A percentile compares a stretch with the other conserved stretches of the same genome.
These are phyloP conservation scores for Ephestia elutella DNA, from an alignment of 1,140 invertebrate species.

Conservation along the genomic window DNA sequence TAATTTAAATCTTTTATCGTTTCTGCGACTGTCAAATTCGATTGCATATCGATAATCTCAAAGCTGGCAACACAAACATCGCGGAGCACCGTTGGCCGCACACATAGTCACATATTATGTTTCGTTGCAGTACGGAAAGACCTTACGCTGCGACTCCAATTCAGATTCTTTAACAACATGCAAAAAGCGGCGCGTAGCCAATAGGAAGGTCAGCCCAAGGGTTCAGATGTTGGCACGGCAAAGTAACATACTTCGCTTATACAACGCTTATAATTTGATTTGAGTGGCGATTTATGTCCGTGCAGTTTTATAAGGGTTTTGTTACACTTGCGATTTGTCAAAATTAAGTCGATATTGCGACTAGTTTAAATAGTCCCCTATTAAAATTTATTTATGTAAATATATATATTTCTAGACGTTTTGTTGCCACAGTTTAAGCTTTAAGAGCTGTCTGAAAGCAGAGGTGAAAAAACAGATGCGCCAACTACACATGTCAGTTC, in stretches of 20 bases:
- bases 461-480: not conserved
- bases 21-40: not conserved
- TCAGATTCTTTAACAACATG: slow-evolving; percentile 94
- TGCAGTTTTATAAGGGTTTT: slow-evolving; percentile 47
- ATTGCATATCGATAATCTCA: not conserved
- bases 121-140: slow-evolving; percentile 91
- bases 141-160: slow-evolving; percentile 91
- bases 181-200: slow-evolving; percentile 88
- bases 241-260: slow-evolving; percentile 71
- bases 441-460: too few species aligned
- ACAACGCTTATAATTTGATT: slow-evolving; percentile 52
- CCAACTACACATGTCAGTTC: too few species aligned
- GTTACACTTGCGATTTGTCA: not conserved
- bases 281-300: slow-evolving; percentile 49
- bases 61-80: not conserved
- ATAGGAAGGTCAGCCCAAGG: slow-evolving; percentile 86
- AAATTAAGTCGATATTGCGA: not conserved
- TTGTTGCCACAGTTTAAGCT: too few species aligned
- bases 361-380: not conserved
- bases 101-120: slow-evolving; percentile 57
- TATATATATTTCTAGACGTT: too few species aligned
- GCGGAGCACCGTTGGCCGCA: not conserved
- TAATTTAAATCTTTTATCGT: too few species aligned
- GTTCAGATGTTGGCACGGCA: slow-evolving; percentile 76
- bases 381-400: too few species aligned